Evolutionary conservation across 1,140 invertebrate species (phyloP), one percentile per base, ranked within the genome.

Genomic region (Tachypleus tridentatus): DNA sequence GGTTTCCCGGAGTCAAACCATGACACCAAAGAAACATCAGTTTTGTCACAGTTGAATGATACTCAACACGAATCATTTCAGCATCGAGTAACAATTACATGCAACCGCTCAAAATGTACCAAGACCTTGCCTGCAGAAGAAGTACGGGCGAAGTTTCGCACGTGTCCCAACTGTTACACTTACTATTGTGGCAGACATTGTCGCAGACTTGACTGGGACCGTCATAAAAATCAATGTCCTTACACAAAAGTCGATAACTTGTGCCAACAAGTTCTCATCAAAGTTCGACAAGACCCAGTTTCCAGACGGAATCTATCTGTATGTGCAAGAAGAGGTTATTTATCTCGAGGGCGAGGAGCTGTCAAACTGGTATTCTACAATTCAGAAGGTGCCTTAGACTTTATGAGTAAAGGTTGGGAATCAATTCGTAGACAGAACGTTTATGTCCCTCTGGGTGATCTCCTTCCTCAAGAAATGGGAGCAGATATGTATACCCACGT

Each of bases 81-180:
- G 29, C 29, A 29, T 29, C 29, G 29, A 29, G 29, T 29, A 29
- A 62, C 51, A 48, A 74, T 80, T 5, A 70, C 74, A 61, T 80
- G 75, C 70, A 69, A 72, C 51, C 63, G 76, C 63, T 67, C 74
- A 6, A 65, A 75, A 29, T 81, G 80, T 67, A 71, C 72, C 9
- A 74, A 75, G 51, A 74, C 73, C 29, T 69, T 73, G n/a, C 71
- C 72, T 29, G 69, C 76, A 56, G 72, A 71, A 29, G 74, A 77
- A 58, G 80, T 79, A 4, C 72, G 76, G 50, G 65, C 70, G 70
- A 82, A 83, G 72, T 93, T 85, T 78, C 91, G 93, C 73, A 87
- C 85, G 63, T 97, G 93, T 77, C 92, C 95, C 79, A 95, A 95
- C 77, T 97, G 94, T 78, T 87, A 87, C 65, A 92, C 91, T 70